Conservation (phyloP, 30 jellyfish, hydroid and myxozoan genomes). For the Haliclystus octoradiatus region DNA sequence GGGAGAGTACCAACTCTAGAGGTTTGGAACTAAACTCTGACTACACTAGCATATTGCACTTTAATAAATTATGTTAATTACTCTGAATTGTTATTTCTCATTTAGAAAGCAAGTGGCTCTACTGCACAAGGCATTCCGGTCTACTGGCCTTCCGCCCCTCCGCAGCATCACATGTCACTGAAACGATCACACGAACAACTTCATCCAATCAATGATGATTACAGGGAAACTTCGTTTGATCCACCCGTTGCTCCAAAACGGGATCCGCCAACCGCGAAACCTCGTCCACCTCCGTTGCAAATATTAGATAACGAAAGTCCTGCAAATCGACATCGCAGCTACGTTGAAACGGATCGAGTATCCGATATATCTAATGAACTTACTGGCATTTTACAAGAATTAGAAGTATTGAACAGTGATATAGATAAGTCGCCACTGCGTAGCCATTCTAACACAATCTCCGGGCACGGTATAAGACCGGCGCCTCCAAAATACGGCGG, state of each 20-base stretch:
- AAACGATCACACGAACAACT: constrained; percentile 39
- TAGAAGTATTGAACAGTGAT: constrained; percentile 69
- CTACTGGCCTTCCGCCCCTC: constrained; percentile 90
- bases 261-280: constrained; percentile 14
- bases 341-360: constrained; percentile 66
- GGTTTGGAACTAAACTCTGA: too few relatives aligned
- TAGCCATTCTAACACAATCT: background rate
- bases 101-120: constrained; percentile 28
- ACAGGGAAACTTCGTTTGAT: constrained; percentile 33
- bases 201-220: background rate
- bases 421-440: background rate
- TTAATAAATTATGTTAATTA: too few relatives aligned
- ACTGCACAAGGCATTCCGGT: constrained; percentile 68
- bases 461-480: background rate
- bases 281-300: too few relatives aligned
- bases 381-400: constrained; percentile 62
- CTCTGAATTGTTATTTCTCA: background rate
- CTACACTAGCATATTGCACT: too few relatives aligned
- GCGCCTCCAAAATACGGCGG: background rate
- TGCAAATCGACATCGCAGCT: constrained; percentile 16
- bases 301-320: constrained; percentile 43
- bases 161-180: constrained; percentile 82
- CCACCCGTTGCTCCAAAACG: constrained; percentile 8
- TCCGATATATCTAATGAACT: constrained; percentile 78
- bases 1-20: too few relatives aligned